A percentile compares a stretch with the other conserved stretches of the same genome.
Conservation (phyloP, 2,888 invertebrate genomes). For the Poecilobothrus nobilitatus region DNA sequence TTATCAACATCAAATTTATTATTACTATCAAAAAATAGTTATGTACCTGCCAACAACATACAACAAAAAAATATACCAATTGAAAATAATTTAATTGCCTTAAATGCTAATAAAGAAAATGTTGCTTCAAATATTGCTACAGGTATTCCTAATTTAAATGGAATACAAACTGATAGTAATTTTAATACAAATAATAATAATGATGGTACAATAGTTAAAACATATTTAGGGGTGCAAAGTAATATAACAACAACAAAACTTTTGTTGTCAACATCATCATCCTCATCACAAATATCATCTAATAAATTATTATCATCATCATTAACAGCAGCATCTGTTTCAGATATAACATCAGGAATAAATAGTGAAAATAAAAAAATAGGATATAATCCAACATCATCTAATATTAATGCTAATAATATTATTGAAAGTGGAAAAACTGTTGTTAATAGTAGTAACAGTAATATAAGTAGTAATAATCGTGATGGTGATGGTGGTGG, state of each 20-base stretch:
- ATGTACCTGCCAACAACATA: constrained; percentile 14
- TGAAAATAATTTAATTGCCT: constrained; percentile 12
- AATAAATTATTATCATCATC: not conserved
- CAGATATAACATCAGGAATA: no score
- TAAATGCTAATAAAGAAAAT: constrained; percentile 9
- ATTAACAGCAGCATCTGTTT: not conserved
- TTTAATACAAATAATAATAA: not conserved
- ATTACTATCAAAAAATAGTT: not conserved
- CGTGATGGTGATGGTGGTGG: not conserved
- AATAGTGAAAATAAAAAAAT: not conserved
- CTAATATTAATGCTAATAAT: not conserved
- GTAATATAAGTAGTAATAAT: not conserved
- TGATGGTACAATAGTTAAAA: constrained; percentile 18
- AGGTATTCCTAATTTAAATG: no score
- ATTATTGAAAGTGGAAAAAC: not conserved
- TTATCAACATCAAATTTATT: not conserved
- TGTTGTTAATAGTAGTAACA: not conserved
- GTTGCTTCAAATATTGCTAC: no score
- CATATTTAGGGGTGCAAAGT: constrained; percentile 21
- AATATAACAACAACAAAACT: constrained; percentile 22
- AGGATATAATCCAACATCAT: not conserved
- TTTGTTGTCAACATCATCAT: constrained; percentile 20
- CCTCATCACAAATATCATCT: not conserved
- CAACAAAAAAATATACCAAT: not conserved
- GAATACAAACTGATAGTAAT: no score